Base-by-base conservation (phyloP, 2,888 invertebrate species). In the Acrobasis suavella region DNA sequence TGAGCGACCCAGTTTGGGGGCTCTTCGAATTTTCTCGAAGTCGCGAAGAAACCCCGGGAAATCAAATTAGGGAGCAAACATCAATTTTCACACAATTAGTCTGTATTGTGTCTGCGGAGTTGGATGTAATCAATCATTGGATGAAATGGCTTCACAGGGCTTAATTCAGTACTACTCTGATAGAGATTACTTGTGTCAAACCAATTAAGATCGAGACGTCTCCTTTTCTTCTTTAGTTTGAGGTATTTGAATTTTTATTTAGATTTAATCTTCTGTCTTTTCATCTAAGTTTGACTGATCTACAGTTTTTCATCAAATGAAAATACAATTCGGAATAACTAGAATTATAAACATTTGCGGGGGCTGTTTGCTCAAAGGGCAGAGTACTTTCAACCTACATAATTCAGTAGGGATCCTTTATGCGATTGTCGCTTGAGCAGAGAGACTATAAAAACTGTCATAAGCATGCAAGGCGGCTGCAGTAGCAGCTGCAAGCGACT, bases 391-490 rank as follows among this genome's bases (percentile, higher is more conserved):
- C n/a, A 9, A 12, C 46, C n/a, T n/a, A n/a, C 46, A 46, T 22
- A 22, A 22, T 22, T 22, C 12, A 46, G 46, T 6, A 14, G 14
- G 46, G 46, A 46, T n/a, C 46, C 3, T 46, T 46, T 46, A 46
- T 14, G 46, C 32, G 22, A 32, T 32, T 14, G 39, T 39, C 5
- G 12, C 10, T 15, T 39, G 38, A 39, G 39, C 55, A 1, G 16
- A 38, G 14, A 6, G 32, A 7, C 39, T 55, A 49, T 16, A 50
- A 59, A 59, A 50, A n/a, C 58, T 58, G 46, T 49, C 58, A 58
- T 60, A 60, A 50, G 50, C 51, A 60, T 60, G 60, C 59, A 50
- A 39, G 50, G 39, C 58, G 22, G 46, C 60, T 56, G 42, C 46
- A 7, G 32, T 3, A 16, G 60, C 60, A 60, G 39, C 51, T 51